A percentile compares a stretch with the other conserved stretches of the same genome.
phyloP scores from a whole-genome alignment of 1,140 invertebrate genomes.

The Calliphora vicina region DNA sequence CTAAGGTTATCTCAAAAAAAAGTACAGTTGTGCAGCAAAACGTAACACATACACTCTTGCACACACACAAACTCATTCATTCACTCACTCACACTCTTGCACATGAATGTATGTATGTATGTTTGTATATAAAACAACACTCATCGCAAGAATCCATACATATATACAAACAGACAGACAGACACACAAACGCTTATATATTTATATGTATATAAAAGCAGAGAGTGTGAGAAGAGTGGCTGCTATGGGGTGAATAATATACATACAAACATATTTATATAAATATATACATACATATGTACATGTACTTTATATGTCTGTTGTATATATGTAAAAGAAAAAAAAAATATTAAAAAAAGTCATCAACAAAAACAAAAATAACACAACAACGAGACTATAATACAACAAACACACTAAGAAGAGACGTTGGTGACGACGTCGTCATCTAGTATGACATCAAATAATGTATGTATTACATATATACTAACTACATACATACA shows the following conservation, averaged over 20 bases:
- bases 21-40: constrained; percentile 27
- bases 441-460: background rate
- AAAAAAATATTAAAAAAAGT: background rate
- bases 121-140: background rate
- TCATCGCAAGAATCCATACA: background rate
- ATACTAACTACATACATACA: background rate
- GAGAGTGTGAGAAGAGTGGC: background rate
- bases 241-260: background rate
- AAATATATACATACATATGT: background rate
- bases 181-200: background rate
- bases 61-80: background rate
- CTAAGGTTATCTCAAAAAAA: constrained; percentile 27
- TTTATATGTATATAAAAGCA: background rate
- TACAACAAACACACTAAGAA: background rate
- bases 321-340: background rate
- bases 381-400: background rate
- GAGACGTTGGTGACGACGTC: background rate
- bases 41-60: constrained; percentile 5
- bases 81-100: background rate
- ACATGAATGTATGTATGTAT: background rate
- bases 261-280: background rate
- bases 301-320: background rate
- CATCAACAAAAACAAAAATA: background rate
- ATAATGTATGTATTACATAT: too few species aligned
- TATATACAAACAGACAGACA: background rate